Base-by-base conservation (phyloP, 2,888 invertebrate genomes). In the Acleris literana region DNA sequence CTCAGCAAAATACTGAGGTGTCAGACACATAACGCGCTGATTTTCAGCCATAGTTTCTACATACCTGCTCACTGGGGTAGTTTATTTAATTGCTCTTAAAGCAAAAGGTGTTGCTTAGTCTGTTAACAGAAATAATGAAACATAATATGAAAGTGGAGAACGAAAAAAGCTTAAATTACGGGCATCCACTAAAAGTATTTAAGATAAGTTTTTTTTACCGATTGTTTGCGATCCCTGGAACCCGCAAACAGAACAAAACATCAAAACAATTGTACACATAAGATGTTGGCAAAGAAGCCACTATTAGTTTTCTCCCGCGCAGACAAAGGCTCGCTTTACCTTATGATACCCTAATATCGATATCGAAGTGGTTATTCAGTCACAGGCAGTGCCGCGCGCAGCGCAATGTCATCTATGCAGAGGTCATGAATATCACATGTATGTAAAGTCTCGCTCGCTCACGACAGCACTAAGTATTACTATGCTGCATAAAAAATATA, bases 221-320 rank as follows among this genome's bases (percentile, higher is more conserved):
- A 84, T 74, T 60, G 83, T 88, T 84, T 74, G 20, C 70, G 57
- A 82, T 71, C 75, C 73, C 84, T 84, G 85, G 66, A 69, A 74
- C 74, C 71, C 13, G 39, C 13, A 39, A 39, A 39, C 39, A 39
- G 77, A 76, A 78, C 79, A 86, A 85, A 86, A 83, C 81, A 80
- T 82, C 84, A 84, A 88, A 88, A 86, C 83, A 85, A 83, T 83
- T 81, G 84, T 25, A 44, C 25, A 11, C 44, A 46, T 84, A 85
- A 82, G 81, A 79, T 75, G 79, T 77, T 79, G 77, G 74, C 75
- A 80, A 84, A 83, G 83, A 80, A 83, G 79, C 82, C 81, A 82
- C 86, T 90, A 87, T 90, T 89, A 87, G 87, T 88, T 90, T 89
- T 84, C 87, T 86, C 85, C 49, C 49, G 13, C 5, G 49, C 17